A percentile compares a stretch with the other conserved stretches of the same genome.
phyloP scores from a whole-genome alignment of 2,797 vertebrate genomes.

The Neopelma chrysocephalum region DNA sequence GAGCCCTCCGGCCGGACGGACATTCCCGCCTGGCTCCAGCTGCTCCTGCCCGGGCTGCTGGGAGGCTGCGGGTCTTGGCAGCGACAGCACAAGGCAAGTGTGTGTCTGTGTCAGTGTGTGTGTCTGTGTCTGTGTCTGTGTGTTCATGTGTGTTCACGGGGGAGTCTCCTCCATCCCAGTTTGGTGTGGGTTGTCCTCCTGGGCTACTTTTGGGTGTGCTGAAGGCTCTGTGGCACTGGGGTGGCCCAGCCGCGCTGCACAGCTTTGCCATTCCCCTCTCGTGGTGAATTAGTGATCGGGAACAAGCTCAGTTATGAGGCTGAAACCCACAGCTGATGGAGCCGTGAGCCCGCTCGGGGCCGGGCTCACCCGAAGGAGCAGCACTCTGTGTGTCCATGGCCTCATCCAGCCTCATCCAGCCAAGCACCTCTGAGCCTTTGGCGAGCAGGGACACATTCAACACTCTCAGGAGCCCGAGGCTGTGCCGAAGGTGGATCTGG shows the following conservation, averaged over 20 bases:
- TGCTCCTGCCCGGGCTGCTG: rapidly evolving
- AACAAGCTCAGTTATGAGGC: rapidly evolving
- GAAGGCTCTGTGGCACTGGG: rapidly evolving
- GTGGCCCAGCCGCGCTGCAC: rapidly evolving
- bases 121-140: background rate
- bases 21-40: rapidly evolving
- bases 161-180: rapidly evolving
- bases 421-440: background rate
- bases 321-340: background rate
- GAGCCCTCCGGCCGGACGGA: rapidly evolving
- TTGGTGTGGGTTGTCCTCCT: rapidly evolving
- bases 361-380: rapidly evolving
- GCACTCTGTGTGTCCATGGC: background rate
- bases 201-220: rapidly evolving
- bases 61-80: background rate
- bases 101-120: too few species aligned
- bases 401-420: background rate
- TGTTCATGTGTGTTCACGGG: background rate
- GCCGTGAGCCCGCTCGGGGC: rapidly evolving
- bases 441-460: rapidly evolving
- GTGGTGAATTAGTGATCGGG: background rate
- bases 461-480: rapidly evolving
- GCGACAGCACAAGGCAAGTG: background rate
- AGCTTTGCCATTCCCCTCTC: background rate
- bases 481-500: background rate